A percentile compares a stretch with the other conserved stretches of the same genome.
Conservation (phyloP, 1,140 invertebrate species). For the Drosophila sproati region DNA sequence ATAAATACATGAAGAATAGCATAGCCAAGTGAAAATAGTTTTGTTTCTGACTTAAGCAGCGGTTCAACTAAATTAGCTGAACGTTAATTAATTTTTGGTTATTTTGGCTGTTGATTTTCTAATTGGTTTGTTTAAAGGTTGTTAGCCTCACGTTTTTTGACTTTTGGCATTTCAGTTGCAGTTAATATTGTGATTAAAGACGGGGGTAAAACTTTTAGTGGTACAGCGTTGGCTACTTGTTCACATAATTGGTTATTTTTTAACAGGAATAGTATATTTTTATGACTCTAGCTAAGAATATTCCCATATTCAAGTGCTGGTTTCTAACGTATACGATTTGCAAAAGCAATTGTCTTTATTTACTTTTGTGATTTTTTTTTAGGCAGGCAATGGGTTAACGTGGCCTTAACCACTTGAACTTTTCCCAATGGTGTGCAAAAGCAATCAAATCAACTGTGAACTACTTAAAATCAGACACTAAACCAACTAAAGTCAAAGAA, state of each 20-base stretch:
- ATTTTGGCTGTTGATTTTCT: background rate
- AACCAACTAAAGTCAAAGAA: slow-evolving; percentile 49
- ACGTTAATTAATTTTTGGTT: slow-evolving; percentile 38
- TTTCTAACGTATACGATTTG: slow-evolving; percentile 5
- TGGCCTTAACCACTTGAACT: slow-evolving; percentile 28
- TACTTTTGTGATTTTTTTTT: background rate
- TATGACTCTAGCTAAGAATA: background rate
- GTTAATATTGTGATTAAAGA: background rate
- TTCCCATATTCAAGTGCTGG: background rate
- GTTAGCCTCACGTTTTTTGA: background rate
- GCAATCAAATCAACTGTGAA: slow-evolving; percentile 43
- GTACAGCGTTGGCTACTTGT: background rate
- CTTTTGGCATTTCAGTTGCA: background rate
- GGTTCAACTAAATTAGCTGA: slow-evolving; percentile 23
- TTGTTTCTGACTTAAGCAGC: slow-evolving; percentile 15
- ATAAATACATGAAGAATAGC: slow-evolving; percentile 8
- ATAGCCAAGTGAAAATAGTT: slow-evolving; percentile 37
- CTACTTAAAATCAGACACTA: slow-evolving; percentile 47
- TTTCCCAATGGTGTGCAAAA: slow-evolving; percentile 23
- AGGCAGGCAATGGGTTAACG: slow-evolving; percentile 8
- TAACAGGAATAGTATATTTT: background rate
- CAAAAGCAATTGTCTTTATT: background rate
- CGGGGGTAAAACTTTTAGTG: background rate
- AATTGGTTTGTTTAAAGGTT: background rate
- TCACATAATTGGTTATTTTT: background rate